These are phyloP conservation scores for Petrocephalus microphthalmus DNA, from an alignment of 2,113 vertebrate species.

Conservation along the genomic window DNA sequence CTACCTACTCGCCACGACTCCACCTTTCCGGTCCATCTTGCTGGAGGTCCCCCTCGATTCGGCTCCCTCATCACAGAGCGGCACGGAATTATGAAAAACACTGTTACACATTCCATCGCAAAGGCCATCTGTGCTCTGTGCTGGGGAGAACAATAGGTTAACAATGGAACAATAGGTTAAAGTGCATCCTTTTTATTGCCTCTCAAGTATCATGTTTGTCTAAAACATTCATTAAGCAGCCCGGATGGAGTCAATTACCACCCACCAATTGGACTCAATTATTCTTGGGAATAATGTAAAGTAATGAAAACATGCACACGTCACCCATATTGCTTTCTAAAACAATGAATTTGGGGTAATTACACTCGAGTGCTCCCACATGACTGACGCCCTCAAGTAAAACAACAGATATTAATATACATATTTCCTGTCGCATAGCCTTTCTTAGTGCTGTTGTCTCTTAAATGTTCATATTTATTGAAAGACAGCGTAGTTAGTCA, in stretches of 20 bases:
- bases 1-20: not conserved
- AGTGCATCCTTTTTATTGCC: conserved; percentile 5
- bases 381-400: conserved; percentile 25
- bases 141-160: not conserved
- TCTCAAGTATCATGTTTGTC: conserved; percentile 4
- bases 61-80: conserved; percentile 11
- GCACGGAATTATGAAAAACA: conserved; percentile 16
- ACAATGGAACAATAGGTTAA: conserved; percentile 10
- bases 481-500: not conserved
- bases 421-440: not conserved
- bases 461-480: not conserved
- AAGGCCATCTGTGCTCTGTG: not conserved
- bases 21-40: not conserved
- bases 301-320: conserved; percentile 18
- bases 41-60: not conserved
- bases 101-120: conserved; percentile 1
- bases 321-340: conserved; percentile 27
- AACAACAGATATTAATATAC: conserved; percentile 20
- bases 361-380: conserved; percentile 30
- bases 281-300: conserved; percentile 21
- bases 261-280: conserved; percentile 16
- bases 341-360: conserved; percentile 33
- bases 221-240: not conserved
- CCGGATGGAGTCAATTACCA: conserved; percentile 19
- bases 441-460: not conserved